A percentile compares a stretch with the other conserved stretches of the same genome.
Conservation (phyloP, 2,113 vertebrate species). For the Colistium nudipinnis region DNA sequence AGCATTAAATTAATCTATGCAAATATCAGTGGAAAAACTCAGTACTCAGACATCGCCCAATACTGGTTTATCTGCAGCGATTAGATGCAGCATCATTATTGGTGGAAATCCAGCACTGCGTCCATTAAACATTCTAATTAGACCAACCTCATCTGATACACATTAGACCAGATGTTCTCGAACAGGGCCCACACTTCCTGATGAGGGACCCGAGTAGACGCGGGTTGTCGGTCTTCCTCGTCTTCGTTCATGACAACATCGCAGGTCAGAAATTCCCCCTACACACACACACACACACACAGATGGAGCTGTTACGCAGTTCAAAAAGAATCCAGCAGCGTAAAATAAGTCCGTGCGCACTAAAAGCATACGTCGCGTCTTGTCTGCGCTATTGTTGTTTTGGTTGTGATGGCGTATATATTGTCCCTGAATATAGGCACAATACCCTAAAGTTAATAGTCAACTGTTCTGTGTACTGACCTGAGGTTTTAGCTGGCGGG, state of each 20-base stretch:
- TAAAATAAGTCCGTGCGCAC: neutral
- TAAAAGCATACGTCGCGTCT: neutral
- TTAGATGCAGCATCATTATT: neutral
- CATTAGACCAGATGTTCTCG: slow-evolving; percentile 88
- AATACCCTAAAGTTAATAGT: neutral
- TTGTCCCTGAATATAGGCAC: neutral
- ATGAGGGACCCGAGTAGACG: slow-evolving; percentile 67
- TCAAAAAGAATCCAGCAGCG: neutral
- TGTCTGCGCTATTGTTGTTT: neutral
- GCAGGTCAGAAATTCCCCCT: slow-evolving; percentile 31
- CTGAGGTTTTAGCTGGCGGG: slow-evolving; percentile 64
- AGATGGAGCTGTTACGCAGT: neutral
- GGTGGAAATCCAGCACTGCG: neutral
- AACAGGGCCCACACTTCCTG: slow-evolving; percentile 90
- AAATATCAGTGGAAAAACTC: neutral
- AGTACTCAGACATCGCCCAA: neutral
- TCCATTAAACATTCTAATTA: neutral
- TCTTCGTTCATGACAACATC: slow-evolving; percentile 79
- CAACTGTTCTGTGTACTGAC: slow-evolving; percentile 71
- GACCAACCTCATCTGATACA: slow-evolving; percentile 86
- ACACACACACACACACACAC: neutral
- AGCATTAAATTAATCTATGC: no score
- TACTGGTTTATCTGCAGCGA: neutral
- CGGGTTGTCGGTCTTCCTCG: slow-evolving; percentile 43
- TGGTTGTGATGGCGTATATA: no score